Conservation (phyloP, 2,888 invertebrate genomes). For the Bombylius major region DNA sequence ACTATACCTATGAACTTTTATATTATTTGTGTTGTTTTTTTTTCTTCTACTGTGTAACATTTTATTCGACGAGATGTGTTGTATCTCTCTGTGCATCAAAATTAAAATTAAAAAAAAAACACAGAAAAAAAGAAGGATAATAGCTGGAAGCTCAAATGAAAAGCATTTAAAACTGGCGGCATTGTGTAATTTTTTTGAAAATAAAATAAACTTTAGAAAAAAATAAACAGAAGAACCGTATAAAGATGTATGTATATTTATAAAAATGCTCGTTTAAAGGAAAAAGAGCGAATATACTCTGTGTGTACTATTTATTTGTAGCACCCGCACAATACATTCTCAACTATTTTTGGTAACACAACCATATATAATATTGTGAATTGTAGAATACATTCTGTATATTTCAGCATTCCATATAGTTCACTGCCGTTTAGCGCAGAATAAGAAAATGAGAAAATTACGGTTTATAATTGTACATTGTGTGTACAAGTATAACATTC, state of each 20-base stretch:
- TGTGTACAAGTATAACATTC: background rate
- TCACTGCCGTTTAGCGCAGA: background rate
- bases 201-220: background rate
- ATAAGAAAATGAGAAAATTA: background rate
- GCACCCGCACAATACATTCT: background rate
- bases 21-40: background rate
- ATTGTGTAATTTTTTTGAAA: background rate
- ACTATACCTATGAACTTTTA: background rate
- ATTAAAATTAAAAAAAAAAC: background rate
- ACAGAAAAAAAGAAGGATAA: background rate
- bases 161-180: background rate
- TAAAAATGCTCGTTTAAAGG: no score
- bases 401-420: background rate
- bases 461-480: background rate
- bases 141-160: background rate
- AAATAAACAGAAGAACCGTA: no score
- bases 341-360: background rate
- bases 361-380: no score
- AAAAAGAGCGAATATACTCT: background rate
- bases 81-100: slow-evolving; percentile 7
- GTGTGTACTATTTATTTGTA: background rate
- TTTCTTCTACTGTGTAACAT: background rate
- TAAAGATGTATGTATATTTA: no score
- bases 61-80: background rate
- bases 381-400: background rate